A percentile compares a stretch with the other conserved stretches of the same genome.
Conservation (phyloP, 92 coral and sea anemone genomes). For the Epizoanthus stellaris region DNA sequence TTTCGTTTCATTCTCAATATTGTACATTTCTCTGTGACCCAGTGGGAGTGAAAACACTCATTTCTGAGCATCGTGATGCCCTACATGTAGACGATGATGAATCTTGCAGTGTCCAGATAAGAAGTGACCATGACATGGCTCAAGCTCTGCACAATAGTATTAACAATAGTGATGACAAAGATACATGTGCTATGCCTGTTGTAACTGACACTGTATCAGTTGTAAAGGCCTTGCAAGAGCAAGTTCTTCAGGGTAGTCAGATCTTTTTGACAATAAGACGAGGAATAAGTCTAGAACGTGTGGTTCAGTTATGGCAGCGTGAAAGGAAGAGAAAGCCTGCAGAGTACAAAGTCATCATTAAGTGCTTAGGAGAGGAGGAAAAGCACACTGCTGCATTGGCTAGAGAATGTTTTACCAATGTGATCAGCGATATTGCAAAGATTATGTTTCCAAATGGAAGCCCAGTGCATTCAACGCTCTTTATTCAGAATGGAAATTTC, state of each 20-base stretch:
- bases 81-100: too few species aligned
- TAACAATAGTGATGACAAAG: too few species aligned
- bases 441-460: conserved; percentile 52
- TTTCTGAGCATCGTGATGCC: too few species aligned
- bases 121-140: too few species aligned
- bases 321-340: conserved; percentile 6
- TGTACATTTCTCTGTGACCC: too few species aligned
- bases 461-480: conserved; percentile 49
- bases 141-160: too few species aligned
- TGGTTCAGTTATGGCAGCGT: conserved; percentile 31
- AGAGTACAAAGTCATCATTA: neutral
- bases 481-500: conserved; percentile 41
- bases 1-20: too few species aligned
- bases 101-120: too few species aligned
- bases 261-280: conserved; percentile 2
- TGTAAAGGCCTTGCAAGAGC: conserved; percentile 25
- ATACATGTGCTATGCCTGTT: too few species aligned
- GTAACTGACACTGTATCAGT: conserved; percentile 7
- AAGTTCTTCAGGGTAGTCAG: neutral
- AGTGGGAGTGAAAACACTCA: too few species aligned
- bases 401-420: conserved; percentile 36
- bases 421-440: conserved; percentile 22
- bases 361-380: conserved; percentile 23
- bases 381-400: conserved; percentile 28
- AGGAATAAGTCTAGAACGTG: neutral